Evolutionary conservation across 2,888 invertebrate genomes (phyloP), one percentile per base, ranked within the genome.

Genomic region (Andrena camellia): DNA sequence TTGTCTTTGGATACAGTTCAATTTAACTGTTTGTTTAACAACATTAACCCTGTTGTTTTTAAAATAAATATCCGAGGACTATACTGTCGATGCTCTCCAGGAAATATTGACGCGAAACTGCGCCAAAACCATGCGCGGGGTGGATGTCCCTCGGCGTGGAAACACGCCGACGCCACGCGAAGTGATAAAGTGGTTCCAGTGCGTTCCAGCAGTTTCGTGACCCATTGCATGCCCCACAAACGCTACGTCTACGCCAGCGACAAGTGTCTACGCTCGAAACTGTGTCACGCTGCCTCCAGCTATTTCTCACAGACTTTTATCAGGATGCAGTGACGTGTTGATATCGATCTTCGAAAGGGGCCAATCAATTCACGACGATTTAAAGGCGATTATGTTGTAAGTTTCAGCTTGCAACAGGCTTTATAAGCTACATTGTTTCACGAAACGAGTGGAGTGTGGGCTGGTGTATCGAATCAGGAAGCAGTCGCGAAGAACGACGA

Each of bases 231-330:
- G 23, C 20, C 33, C 31, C n/a, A 20, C 26, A 31, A 54, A 13
- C 26, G 17, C 48, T 62, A 42, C 23, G 60, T 63, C 13, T 26
- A 31, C 48, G 48, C 8, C 54, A 33, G 52, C 60, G 63, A 82
- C 77, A 70, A 73, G 83, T 70, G 67, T 78, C 54, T 72, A 52
- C 62, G 50, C 62, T 63, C 2, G 73, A 74, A 83, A 83, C 74
- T 84, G 74, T 83, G 83, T 68, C 83, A 78, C 50, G 29, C 54
- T 48, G 83, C 79, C 84, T 70, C 73, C 62, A 84, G 83, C 83
- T 48, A 79, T 72, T 84, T 68, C 84, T 74, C 72, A 42, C 42
- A 66, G 73, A 64, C 60, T 60, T 59, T 64, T 78, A 83, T 82
- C 70, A 64, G 70, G 76, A 70, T 70, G 57, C 70, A 77, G 31